Percentiles rank a stretch among this genome's conserved stretches.
phyloP scores from a whole-genome alignment of 2,113 vertebrate genomes.

The Dolichotis patagonum region DNA sequence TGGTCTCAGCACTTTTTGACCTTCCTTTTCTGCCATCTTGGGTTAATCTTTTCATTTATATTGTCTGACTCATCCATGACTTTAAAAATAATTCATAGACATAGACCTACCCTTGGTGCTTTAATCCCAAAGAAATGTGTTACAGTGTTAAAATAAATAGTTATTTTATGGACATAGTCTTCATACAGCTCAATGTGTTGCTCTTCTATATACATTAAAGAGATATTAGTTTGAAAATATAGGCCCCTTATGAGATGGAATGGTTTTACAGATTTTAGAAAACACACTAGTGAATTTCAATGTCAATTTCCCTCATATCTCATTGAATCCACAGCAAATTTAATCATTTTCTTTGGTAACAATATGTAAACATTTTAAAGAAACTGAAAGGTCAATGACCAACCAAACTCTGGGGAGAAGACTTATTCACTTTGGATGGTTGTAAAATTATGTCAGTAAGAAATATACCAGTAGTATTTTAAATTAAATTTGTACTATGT shows the following conservation, averaged over 20 bases:
- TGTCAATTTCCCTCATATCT: not conserved
- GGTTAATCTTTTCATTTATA: not conserved
- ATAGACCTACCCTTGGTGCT: not conserved
- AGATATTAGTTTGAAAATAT: too few relatives aligned
- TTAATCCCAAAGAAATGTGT: not conserved
- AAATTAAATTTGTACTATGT: constrained; percentile 61
- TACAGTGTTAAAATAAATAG: constrained; percentile 19
- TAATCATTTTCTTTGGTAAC: not conserved
- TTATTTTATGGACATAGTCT: not conserved
- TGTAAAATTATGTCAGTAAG: constrained; percentile 57
- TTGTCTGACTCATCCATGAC: not conserved
- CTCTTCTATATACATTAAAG: not conserved
- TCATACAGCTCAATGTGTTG: not conserved
- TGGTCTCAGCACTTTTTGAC: not conserved
- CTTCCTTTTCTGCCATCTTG: not conserved
- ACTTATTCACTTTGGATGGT: not conserved
- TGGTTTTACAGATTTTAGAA: not conserved
- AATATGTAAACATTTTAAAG: constrained; percentile 22
- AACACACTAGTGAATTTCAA: not conserved
- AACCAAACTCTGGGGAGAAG: not conserved
- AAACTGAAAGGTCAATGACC: not conserved
- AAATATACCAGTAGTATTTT: constrained; percentile 56
- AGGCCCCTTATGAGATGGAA: not conserved
- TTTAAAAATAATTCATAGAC: not conserved
- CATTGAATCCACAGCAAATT: not conserved